phyloP scores from a whole-genome alignment of 2,888 invertebrate species.

The Ceramica pisi region DNA sequence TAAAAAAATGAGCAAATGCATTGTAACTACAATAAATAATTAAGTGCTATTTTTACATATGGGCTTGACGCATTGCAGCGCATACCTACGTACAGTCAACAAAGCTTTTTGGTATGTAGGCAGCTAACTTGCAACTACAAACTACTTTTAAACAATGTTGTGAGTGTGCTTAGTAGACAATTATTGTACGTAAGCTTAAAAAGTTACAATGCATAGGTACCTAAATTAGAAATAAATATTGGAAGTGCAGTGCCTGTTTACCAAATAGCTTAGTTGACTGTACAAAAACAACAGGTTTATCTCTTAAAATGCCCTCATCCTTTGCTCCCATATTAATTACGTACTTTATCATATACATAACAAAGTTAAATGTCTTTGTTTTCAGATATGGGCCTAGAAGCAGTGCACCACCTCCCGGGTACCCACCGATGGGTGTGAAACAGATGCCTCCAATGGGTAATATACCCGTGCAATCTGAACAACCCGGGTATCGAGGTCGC shows the following conservation, averaged over 20 bases:
- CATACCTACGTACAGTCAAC: background rate
- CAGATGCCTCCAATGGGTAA: constrained; percentile 79
- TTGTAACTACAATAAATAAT: background rate
- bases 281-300: background rate
- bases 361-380: constrained; percentile 66
- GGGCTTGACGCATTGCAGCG: background rate
- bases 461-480: constrained; percentile 78
- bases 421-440: constrained; percentile 82
- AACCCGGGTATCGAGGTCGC: constrained; percentile 83
- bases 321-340: background rate
- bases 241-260: too few relatives aligned
- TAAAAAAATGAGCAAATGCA: background rate
- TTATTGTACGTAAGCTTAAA: too few relatives aligned
- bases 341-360: constrained; percentile 11
- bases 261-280: too few relatives aligned
- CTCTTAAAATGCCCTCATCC: background rate
- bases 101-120: too few relatives aligned
- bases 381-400: constrained; percentile 86
- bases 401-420: constrained; percentile 79
- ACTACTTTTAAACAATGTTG: too few relatives aligned
- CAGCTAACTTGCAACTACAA: too few relatives aligned
- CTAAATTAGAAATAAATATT: too few relatives aligned
- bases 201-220: too few relatives aligned
- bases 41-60: background rate
- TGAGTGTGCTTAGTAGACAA: too few relatives aligned